A percentile compares a stretch with the other conserved stretches of the same genome.
Evolutionary conservation across 35 echinoderm and acorn worm species (phyloP).

Genomic region (Apostichopus parvimensis): DNA sequence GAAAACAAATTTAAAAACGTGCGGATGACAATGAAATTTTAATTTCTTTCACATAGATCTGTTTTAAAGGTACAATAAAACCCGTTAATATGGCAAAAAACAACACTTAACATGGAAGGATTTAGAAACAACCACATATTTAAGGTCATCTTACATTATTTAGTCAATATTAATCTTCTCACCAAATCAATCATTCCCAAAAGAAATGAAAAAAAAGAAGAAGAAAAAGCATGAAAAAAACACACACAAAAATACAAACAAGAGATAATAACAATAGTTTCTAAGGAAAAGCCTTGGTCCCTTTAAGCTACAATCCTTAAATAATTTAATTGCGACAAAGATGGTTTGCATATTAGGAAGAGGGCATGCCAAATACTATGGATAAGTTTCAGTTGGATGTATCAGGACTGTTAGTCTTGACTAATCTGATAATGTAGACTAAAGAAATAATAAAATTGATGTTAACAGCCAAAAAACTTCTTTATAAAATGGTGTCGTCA

Average conservation of each 20-base stretch:
- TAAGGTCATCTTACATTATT: background rate
- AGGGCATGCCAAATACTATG: background rate
- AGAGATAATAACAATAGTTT: no score
- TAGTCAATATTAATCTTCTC: background rate
- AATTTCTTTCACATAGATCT: conserved; percentile 53
- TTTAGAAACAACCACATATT: background rate
- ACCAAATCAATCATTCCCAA: background rate
- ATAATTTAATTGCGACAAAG: background rate
- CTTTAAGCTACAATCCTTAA: background rate
- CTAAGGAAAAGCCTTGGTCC: no score
- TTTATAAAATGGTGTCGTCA: no score
- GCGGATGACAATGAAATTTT: conserved; percentile 39
- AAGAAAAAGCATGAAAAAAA: no score
- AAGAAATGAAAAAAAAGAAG: no score
- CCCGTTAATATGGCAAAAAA: background rate
- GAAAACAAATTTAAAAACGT: conserved; percentile 22
- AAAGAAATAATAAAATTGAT: no score
- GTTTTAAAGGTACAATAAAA: conserved; percentile 23
- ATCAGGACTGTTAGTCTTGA: no score
- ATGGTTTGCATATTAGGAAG: background rate
- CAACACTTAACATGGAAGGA: conserved; percentile 37
- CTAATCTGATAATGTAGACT: no score
- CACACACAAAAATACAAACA: no score
- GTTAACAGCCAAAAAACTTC: no score
- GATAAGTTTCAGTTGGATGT: background rate